Base-by-base conservation (phyloP, 2,113 vertebrate species). In the Gallinago jamesoni region DNA sequence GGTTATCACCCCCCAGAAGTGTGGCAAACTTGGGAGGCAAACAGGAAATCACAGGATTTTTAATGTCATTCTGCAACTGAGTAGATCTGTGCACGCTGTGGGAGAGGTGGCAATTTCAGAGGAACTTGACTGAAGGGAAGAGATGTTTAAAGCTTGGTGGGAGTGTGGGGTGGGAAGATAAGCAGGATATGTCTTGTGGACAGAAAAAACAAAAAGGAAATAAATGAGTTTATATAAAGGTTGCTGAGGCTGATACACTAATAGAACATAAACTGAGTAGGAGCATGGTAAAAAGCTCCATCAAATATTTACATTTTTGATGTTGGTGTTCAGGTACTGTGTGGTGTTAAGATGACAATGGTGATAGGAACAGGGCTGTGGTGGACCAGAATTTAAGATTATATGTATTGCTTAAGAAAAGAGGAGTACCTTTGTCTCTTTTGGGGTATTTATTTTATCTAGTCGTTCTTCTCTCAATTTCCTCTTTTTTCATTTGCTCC, bases 141-240 rank as follows among this genome's bases (percentile, higher is more conserved):
- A 92, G 68, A 33, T 87, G 86, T 93, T 90, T 92, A 86, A 92
- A 82, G 86, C 37, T 95, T 59, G 66, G 92, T 95, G 89, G 95
- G 94, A 90, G 93, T 95, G 50, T 76, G n/a, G 35, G 63, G 67
- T 96, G 81, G 94, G 94, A 97, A 96, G 91, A 94, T 39, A 94
- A 79, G 85, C 69, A 84, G 86, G 62, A 90, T 93, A 48, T 86
- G 77, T 91, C 83, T 94, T 57, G 31, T 89, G 66, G 90, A 72
- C 52, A 55, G 81, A 81, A 94, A 91, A 89, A 94, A 89, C 39
- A 39, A 63, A 73, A 64, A 69, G 50, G 60, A 89, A 92, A 74
- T 81, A 76, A 82, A 59, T 66, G 72, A 79, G 72, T 96, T 92
- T 93, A 78, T 96, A 82, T 81, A 84, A 93, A 87, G 18, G 14